Evolutionary conservation across 2,797 vertebrate species (phyloP).

Genomic region (Megaceryle alcyon): DNA sequence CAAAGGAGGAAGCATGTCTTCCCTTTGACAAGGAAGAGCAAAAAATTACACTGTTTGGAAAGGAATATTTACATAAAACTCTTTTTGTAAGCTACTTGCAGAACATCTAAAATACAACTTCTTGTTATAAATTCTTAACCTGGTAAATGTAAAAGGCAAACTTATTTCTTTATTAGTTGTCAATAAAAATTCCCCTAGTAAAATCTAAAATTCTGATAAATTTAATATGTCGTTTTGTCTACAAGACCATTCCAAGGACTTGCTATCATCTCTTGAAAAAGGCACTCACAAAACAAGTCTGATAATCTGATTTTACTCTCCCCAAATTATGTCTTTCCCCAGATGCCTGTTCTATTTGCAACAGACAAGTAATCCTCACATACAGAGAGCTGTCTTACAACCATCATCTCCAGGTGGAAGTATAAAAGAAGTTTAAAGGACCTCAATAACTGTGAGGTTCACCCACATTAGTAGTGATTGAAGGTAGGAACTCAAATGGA

Average conservation of each 20-base stretch:
- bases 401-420: background rate
- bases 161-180: background rate
- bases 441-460: background rate
- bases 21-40: background rate
- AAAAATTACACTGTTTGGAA: background rate
- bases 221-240: background rate
- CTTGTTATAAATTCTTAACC: background rate
- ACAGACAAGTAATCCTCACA: background rate
- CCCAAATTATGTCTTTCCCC: background rate
- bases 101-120: background rate
- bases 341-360: background rate
- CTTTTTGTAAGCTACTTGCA: background rate
- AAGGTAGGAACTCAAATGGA: background rate
- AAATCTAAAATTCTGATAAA: background rate
- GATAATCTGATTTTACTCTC: background rate
- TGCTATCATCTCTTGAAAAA: background rate
- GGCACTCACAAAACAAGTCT: background rate
- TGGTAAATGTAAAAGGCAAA: background rate
- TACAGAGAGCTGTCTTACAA: background rate
- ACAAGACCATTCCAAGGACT: background rate
- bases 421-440: background rate
- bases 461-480: background rate
- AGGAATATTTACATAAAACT: background rate
- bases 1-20: background rate
- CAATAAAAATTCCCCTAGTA: background rate